Conservation (phyloP, 2,113 vertebrate genomes). For the Muntiacus muntjak region DNA sequence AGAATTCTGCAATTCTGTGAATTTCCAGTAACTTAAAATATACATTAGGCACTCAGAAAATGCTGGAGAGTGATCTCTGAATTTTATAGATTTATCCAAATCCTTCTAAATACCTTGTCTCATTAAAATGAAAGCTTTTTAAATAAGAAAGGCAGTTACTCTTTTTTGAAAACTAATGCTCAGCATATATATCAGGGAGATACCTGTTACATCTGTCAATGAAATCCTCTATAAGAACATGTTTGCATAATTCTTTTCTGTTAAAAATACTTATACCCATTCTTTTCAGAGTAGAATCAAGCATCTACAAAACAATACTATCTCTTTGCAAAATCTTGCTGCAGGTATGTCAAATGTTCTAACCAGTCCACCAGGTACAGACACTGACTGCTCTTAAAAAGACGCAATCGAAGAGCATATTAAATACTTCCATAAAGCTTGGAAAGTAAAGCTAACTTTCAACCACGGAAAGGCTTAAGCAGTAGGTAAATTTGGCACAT, state of each 20-base stretch:
- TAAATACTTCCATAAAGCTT: not conserved
- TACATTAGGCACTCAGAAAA: not conserved
- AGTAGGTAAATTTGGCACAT: constrained; percentile 15
- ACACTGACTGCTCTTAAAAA: constrained; percentile 18
- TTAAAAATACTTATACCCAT: not conserved
- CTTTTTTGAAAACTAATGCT: constrained; percentile 10
- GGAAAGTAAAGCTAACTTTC: constrained; percentile 21
- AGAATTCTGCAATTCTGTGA: not conserved
- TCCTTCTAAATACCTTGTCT: not conserved
- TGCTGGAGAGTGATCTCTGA: not conserved
- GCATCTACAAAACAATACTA: not conserved
- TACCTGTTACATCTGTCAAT: not conserved
- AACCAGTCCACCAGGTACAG: constrained; percentile 13
- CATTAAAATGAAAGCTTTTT: constrained; percentile 19
- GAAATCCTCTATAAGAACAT: constrained; percentile 22
- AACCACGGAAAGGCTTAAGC: not conserved
- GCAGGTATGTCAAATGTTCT: constrained; percentile 6
- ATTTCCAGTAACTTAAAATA: constrained; percentile 1
- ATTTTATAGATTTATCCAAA: not conserved
- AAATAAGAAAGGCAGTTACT: constrained; percentile 21
- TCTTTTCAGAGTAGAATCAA: constrained; percentile 35
- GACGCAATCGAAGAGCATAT: constrained; percentile 9
- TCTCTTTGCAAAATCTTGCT: constrained; percentile 26
- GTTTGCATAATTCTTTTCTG: constrained; percentile 48
- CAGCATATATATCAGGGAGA: constrained; percentile 2